Conservation (phyloP, 2,113 vertebrate genomes). For the Dipodomys stephensi region DNA sequence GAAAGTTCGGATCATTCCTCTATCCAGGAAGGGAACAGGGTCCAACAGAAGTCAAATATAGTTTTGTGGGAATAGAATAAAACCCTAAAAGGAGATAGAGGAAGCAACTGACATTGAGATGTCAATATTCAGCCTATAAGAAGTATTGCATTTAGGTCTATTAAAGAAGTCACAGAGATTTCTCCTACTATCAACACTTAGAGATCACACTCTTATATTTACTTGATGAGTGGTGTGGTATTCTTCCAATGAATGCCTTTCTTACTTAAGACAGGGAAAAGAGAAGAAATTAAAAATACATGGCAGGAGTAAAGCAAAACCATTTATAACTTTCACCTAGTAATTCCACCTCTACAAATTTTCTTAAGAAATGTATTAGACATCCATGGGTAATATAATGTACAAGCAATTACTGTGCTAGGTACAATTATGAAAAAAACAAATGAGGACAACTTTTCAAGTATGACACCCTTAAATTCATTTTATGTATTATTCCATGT, state of each 20-base stretch:
- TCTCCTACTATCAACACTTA: neutral
- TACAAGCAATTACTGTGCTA: neutral
- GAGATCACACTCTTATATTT: neutral
- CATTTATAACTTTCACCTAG: neutral
- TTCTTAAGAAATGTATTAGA: slow-evolving; percentile 37
- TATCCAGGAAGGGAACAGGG: no score
- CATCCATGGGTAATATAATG: neutral
- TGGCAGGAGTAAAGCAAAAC: neutral
- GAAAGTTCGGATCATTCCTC: no score
- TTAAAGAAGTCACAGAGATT: neutral
- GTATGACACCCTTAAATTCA: neutral
- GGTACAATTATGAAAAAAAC: neutral
- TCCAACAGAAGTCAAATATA: neutral
- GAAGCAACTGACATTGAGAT: neutral
- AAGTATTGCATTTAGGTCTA: neutral
- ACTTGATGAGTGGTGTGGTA: neutral
- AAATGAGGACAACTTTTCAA: neutral
- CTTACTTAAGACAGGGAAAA: neutral
- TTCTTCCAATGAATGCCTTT: neutral
- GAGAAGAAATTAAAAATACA: neutral
- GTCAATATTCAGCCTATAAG: neutral
- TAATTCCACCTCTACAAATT: neutral
- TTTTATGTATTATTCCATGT: neutral
- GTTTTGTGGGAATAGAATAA: neutral
- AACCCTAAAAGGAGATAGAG: neutral